Base-by-base conservation (phyloP, 1,140 invertebrate genomes). In the Oryctes rhinoceros region DNA sequence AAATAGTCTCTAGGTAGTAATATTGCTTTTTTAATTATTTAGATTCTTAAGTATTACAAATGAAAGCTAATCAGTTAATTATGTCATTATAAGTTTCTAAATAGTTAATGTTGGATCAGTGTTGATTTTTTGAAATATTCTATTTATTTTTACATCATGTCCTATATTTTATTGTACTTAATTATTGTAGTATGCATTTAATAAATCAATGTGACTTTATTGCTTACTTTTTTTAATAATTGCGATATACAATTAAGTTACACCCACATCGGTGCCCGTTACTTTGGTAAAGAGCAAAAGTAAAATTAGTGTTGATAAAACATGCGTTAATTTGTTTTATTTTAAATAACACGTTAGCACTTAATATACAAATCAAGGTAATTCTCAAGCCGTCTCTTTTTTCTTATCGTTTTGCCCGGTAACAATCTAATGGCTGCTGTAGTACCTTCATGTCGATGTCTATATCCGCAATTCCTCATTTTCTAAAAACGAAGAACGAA, bases 381-480 rank as follows among this genome's bases (percentile, higher is more conserved):
- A 71, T 85, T 84, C 81, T 85, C 85, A 24, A 84, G 30, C 15
- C 81, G 78, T 11, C 82, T 18, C 83, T 85, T 86, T 67, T 85
- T 85, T 53, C 79, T 82, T 35, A 86, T 71, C 71, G 80, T 83
- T 9, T 81, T 80, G 6, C 53, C 78, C 0, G 82, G 81, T 35
- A 85, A 48, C 24, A 81, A 80, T 10, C 81, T 62, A 0, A 84
- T 67, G 0, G 84, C 85, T 18, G 85, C 85, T 44, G 82, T 79
- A 3, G 85, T 85, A 30, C 83, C 82, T 80, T 85, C 83, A 65
- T 86, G 85, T 48, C 80, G 76, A 62, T 86, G 85, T 80, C 83
- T 85, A 76, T 84, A 86, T 7, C 82, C 83, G 76, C 85, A 86
- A 76, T 86, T 85, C 67, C 84, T 77, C 24, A 86, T 85, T 84